Evolutionary conservation across 2,888 invertebrate species (phyloP).

Genomic region (Drosophila planitibia): DNA sequence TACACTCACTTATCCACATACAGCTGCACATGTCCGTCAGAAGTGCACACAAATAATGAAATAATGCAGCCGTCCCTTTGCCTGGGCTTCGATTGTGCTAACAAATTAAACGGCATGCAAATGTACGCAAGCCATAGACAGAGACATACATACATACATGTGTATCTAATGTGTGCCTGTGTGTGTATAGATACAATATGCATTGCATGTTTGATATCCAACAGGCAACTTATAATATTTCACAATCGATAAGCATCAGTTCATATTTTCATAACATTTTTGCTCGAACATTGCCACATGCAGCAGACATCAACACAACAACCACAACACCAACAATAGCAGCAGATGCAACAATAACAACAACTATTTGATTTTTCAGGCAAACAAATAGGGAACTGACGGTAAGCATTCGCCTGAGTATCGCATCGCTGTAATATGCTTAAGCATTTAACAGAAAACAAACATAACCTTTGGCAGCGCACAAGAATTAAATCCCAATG

Average conservation of each 20-base stretch:
- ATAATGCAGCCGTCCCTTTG: constrained; percentile 53
- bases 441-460: constrained; percentile 83
- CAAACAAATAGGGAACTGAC: constrained; percentile 66
- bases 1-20: constrained; percentile 10
- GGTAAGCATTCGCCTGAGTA: constrained; percentile 66
- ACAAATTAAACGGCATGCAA: constrained; percentile 75
- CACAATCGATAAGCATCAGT: constrained; percentile 84
- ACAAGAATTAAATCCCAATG: constrained; percentile 46
- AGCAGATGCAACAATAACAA: constrained; percentile 3
- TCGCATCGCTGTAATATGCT: constrained; percentile 79
- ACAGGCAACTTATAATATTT: constrained; percentile 75
- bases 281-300: constrained; percentile 74
- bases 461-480: constrained; percentile 81
- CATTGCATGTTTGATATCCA: constrained; percentile 39
- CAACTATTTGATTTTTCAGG: constrained; percentile 23
- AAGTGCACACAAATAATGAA: constrained; percentile 42
- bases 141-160: not conserved
- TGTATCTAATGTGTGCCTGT: constrained; percentile 16
- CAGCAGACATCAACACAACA: constrained; percentile 52
- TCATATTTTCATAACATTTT: constrained; percentile 82
- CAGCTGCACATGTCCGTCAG: constrained; percentile 44
- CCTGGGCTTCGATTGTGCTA: constrained; percentile 56
- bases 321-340: not conserved
- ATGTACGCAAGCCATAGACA: constrained; percentile 34
- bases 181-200: constrained; percentile 14